Evolutionary conservation across 2,113 vertebrate genomes (phyloP), one percentile per base, ranked within the genome.

Genomic region (Polypterus bichir): DNA sequence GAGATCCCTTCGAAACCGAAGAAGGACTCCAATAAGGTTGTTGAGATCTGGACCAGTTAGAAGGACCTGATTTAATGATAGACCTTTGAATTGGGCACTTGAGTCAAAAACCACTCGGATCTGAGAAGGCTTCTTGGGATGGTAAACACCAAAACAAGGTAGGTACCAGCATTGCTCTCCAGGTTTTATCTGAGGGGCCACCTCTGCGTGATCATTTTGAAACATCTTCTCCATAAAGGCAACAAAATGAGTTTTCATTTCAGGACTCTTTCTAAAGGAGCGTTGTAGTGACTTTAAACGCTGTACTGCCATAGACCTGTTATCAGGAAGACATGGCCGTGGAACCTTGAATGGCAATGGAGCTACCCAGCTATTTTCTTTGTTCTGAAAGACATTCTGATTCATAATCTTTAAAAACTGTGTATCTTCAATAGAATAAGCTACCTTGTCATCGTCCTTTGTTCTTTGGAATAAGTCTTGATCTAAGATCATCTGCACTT

Each of bases 81-180:
- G 27, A 27, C 27, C 27, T 27, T 27, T 27, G 27, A 27, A 27
- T 27, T 58, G 59, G 47, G 64, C 59, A 61, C 59, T 65, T n/a
- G 64, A 65, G 49, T 65, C 59, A 53, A 62, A 61, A 7, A 65
- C 49, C n/a, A 65, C 59, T 60, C 54, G 48, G 54, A 64, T 64
- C 44, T 61, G 46, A 9, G 46, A 2, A 7, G 46, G 47, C 60
- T 61, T 61, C 60, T 48, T 5, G n/a, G 60, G 46, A 8, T 48
- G 60, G 8, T 61, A 61, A 5, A 49, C 60, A 10, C 60, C 60
- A 10, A 61, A 61, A 48, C 4, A 6, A 27, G 60, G 46, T 5
- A 61, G 60, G 46, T 61, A 61, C 60, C 60, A 61, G 44, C 60
- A 61, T 46, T 49, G 46, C 48, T 61, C 9, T 9, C 60, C 60